Base-by-base conservation (phyloP, 2,113 vertebrate species). In the Meriones unguiculatus region DNA sequence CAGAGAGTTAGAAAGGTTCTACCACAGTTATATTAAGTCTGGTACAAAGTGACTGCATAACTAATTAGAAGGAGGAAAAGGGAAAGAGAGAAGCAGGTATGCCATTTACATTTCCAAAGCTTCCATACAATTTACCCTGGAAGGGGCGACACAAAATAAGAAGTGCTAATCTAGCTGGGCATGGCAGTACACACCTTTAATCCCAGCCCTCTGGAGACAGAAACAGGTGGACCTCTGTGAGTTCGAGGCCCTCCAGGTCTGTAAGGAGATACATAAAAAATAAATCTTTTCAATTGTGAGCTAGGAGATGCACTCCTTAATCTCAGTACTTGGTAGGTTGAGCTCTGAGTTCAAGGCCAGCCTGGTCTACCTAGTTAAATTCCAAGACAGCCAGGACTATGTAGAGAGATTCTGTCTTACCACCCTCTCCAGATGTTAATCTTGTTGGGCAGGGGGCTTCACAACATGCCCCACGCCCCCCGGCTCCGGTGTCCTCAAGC, bases 51-150 rank as follows among this genome's bases (percentile, higher is more conserved):
- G 25, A 80, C 59, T 8, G 18, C 24, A n/a, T 64, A 64, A 28
- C 9, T 38, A 62, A 80, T 35, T 62, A 82, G 22, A 62, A 28
- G 22, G 57, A 13, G n/a, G 38, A 9, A n/a, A 41, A 13, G 24
- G 41, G 12, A 14, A 10, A 41, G 72, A 25, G 41, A 77, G 22
- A 54, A 59, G 30, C 17, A 6, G 7, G 18, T n/a, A 24, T 2
- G 24, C 38, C 72, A 54, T 32, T 81, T 89, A 41, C 46, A 62
- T 92, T 95, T 84, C 76, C 77, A 77, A 91, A 93, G 80, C 41
- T 62, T 59, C 14, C 73, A 86, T 7, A 72, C 35, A 76, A n/a
- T 46, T 88, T 80, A 80, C 17, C 50, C 50, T 87, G 32, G 52
- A 65, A 57, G 64, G 54, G 50, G 12, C 14, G 85, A 35, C 24